phyloP scores from a whole-genome alignment of 2,797 vertebrate species.

The Clarias laeviceps region DNA sequence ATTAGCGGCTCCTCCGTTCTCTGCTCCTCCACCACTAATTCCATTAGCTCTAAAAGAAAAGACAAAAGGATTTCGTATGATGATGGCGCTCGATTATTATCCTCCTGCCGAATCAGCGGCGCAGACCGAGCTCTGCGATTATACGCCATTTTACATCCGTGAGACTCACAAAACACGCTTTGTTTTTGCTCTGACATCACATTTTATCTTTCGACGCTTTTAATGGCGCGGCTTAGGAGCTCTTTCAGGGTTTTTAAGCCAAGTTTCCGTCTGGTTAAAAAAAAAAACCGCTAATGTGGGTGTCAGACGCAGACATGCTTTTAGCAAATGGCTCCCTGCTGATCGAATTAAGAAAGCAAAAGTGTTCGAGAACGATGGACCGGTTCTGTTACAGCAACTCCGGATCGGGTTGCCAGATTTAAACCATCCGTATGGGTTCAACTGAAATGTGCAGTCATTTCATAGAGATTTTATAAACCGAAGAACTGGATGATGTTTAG shows the following conservation, averaged over 20 bases:
- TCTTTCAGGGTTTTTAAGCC: neutral
- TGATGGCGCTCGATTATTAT: constrained; percentile 13
- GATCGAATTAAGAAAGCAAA: constrained; percentile 4
- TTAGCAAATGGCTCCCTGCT: constrained; percentile 7
- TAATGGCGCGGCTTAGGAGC: neutral
- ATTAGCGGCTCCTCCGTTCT: constrained; percentile 42
- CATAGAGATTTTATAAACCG: neutral
- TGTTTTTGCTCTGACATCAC: neutral
- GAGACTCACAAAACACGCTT: constrained; percentile 1
- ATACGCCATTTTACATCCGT: neutral
- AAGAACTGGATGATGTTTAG: too few species aligned
- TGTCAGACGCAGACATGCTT: constrained; percentile 10
- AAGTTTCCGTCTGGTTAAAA: constrained; percentile 10
- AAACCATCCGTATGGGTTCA: neutral
- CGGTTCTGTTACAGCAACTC: neutral
- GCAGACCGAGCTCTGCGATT: constrained; percentile 10
- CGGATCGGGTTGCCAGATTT: neutral
- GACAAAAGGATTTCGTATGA: constrained; percentile 33
- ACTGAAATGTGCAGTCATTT: neutral
- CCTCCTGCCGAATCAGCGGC: neutral
- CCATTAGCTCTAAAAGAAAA: constrained; percentile 45
- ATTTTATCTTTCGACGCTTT: neutral
- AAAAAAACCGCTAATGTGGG: neutral
- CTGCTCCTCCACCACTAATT: constrained; percentile 42
- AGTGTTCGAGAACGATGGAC: neutral